A percentile compares a stretch with the other conserved stretches of the same genome.
Evolutionary conservation across 30 jellyfish, hydroid and myxozoan species (phyloP).

Genomic region (Chironex yamaguchii): DNA sequence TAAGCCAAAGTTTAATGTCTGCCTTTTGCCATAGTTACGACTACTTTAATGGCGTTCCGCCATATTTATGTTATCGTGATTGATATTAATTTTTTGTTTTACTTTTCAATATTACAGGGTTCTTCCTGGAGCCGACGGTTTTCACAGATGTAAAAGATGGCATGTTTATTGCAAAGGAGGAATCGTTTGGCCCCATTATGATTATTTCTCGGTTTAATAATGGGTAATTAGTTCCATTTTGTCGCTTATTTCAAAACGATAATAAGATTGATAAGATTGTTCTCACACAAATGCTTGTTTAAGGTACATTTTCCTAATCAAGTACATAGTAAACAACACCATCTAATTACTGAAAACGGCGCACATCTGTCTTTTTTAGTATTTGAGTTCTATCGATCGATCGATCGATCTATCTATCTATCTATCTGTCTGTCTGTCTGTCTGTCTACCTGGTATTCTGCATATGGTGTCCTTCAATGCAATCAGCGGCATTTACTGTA

Average conservation of each 20-base stretch:
- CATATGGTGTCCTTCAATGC: too few species aligned
- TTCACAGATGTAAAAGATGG: constrained; percentile 94
- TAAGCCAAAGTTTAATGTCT: too few species aligned
- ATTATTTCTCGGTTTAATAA: constrained; percentile 82
- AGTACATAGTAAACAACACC: too few species aligned
- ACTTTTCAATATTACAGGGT: constrained; percentile 53
- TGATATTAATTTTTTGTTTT: neutral
- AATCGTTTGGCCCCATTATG: constrained; percentile 97
- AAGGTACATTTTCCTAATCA: neutral
- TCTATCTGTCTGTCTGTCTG: too few species aligned
- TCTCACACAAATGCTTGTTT: neutral
- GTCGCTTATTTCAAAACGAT: neutral
- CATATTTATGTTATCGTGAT: neutral
- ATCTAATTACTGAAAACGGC: too few species aligned
- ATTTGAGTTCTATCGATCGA: too few species aligned
- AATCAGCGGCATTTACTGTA: too few species aligned
- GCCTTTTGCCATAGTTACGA: too few species aligned
- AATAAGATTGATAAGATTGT: neutral
- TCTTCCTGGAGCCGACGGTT: constrained; percentile 93
- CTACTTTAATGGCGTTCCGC: too few species aligned
- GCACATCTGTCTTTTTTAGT: too few species aligned
- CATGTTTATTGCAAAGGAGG: constrained; percentile 96
- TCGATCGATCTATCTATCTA: too few species aligned
- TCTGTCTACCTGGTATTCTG: too few species aligned
- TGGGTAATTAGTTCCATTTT: constrained; percentile 58